These are phyloP conservation scores for Eutolmus rufibarbis DNA, from an alignment of 2,888 invertebrate species.

Conservation along the genomic window DNA sequence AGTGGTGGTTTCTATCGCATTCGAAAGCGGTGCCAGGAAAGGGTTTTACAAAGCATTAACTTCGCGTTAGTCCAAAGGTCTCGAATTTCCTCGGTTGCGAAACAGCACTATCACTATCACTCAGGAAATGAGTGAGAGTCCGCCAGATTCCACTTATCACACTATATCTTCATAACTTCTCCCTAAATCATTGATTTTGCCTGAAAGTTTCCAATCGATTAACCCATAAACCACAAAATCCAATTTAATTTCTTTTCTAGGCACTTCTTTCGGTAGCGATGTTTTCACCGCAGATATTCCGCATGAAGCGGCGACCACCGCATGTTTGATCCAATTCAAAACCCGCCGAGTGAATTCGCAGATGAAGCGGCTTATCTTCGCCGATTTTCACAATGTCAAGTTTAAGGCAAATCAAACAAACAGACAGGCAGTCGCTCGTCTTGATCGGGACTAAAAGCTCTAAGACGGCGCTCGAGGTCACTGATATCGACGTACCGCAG, in stretches of 20 bases:
- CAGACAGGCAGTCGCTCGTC: neutral
- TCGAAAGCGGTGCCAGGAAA: neutral
- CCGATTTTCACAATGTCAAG: conserved; percentile 9
- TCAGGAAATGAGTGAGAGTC: neutral
- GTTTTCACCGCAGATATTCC: neutral
- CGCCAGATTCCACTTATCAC: neutral
- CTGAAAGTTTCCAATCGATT: conserved; percentile 11
- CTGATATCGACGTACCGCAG: neutral
- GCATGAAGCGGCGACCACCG: neutral
- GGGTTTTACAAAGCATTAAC: neutral
- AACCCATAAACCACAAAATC: conserved; percentile 9
- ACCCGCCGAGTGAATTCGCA: neutral
- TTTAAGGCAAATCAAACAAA: neutral
- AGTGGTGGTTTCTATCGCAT: neutral
- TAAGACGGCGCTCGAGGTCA: neutral
- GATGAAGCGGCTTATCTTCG: neutral
- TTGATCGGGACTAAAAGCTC: neutral
- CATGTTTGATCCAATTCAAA: neutral
- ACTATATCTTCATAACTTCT: neutral
- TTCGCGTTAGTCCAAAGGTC: neutral
- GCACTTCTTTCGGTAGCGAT: neutral
- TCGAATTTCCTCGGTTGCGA: neutral
- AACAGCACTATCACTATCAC: neutral
- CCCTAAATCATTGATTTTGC: neutral
- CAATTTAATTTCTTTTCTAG: neutral